A percentile compares a stretch with the other conserved stretches of the same genome.
Evolutionary conservation across 2,888 invertebrate species (phyloP).

Genomic region (Lasioglossum leucozonium): DNA sequence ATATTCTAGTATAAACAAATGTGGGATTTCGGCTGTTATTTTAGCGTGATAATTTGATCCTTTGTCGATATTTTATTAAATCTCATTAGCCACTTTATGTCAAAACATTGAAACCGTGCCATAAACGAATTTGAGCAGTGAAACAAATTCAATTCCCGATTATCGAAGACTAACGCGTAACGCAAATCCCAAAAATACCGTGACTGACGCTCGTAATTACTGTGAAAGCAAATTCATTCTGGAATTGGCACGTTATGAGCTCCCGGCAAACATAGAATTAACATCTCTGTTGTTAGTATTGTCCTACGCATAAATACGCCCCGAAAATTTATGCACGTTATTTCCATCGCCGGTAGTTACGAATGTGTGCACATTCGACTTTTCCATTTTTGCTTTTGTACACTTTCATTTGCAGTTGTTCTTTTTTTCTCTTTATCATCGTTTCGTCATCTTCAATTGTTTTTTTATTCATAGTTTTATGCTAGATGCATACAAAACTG

Average conservation of each 20-base stretch:
- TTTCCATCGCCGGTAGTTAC: not conserved
- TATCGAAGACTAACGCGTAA: conserved; percentile 14
- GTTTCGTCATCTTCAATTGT: not conserved
- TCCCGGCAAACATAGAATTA: conserved; percentile 23
- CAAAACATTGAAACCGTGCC: not conserved
- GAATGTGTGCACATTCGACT: not conserved
- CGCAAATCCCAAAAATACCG: not conserved
- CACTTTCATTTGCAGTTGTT: not conserved
- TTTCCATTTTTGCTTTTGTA: not conserved
- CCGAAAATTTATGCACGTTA: not conserved
- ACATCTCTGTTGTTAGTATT: conserved; percentile 29
- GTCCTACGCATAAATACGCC: not conserved
- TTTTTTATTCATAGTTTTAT: no score
- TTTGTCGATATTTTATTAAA: not conserved
- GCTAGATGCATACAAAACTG: not conserved
- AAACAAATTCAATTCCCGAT: conserved; percentile 38
- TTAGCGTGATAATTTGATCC: not conserved
- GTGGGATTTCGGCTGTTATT: not conserved
- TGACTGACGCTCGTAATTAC: conserved; percentile 38
- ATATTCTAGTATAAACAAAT: not conserved
- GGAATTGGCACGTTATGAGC: conserved; percentile 15
- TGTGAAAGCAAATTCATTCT: conserved; percentile 32
- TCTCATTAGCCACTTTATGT: not conserved
- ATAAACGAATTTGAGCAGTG: no score
- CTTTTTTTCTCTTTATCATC: not conserved